These are phyloP conservation scores for Boleophthalmus pectinirostris DNA, from an alignment of 2,113 vertebrate genomes.

Conservation along the genomic window DNA sequence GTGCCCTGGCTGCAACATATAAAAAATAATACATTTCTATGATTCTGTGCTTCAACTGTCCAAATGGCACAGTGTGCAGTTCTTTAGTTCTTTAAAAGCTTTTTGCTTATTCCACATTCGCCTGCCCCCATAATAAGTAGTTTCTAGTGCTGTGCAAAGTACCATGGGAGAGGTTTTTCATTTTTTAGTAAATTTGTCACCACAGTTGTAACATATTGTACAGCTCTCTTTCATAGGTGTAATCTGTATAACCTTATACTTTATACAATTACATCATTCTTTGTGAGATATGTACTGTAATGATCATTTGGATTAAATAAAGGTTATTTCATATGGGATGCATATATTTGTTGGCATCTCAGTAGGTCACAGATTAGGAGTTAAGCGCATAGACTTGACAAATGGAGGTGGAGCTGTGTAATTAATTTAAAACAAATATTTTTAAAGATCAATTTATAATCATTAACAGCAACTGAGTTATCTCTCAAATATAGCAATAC, in stretches of 20 bases:
- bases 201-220: constrained; percentile 2
- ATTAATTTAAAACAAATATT: not conserved
- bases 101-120: constrained; percentile 15
- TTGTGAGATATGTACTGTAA: not conserved
- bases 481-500: not conserved
- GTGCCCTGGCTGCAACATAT: constrained; percentile 21
- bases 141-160: constrained; percentile 17
- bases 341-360: not conserved
- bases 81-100: constrained; percentile 12
- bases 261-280: not conserved
- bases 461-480: constrained; percentile 1
- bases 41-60: constrained; percentile 52
- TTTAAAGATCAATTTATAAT: not conserved
- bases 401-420: not conserved
- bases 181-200: constrained; percentile 12
- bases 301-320: not conserved
- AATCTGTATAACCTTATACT: not conserved
- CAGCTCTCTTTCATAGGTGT: not conserved
- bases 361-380: not conserved
- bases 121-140: constrained; percentile 14
- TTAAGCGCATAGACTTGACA: not conserved
- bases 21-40: constrained; percentile 43
- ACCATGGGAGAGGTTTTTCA: constrained; percentile 3
- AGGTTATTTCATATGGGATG: not conserved
- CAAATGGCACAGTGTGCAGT: constrained; percentile 22